Base-by-base conservation (phyloP, 2,797 vertebrate genomes). In the Babyrousa celebensis region DNA sequence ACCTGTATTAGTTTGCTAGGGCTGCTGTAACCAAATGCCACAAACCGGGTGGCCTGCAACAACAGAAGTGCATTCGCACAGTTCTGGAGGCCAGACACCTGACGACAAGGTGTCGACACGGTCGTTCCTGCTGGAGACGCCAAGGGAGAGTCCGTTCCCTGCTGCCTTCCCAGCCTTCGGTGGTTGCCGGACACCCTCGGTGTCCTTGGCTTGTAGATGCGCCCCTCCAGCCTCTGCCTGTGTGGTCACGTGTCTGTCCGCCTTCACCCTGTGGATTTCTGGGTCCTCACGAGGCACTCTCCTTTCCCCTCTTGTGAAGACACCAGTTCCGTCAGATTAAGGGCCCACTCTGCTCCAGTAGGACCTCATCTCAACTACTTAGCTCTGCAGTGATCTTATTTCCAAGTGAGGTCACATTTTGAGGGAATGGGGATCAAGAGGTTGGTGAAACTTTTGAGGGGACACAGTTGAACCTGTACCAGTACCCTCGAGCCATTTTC, bases 351-450 rank as follows among this genome's bases (percentile, higher is more conserved):
- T 32, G 2, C 52, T 72, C 18, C 48, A 32, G 12, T 21, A 29
- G 40, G 8, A 36, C 23, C 25, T 89, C 68, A 16, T 78, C 63
- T 72, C 43, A 21, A n/a, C 67, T 62, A 82, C 23, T 52, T 27
- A 23, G 9, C 29, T 17, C 16, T 9, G 16, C 71, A 62, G 7
- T 18, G 27, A 65, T 10, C 27, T 68, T 36, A 36, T 75, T 96
- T 88, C 83, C 54, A 85, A 93, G 78, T 11, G 58, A 43, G 21
- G 1, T 78, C 82, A 68, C 54, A 23, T 74, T 85, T 58, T 27
- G 36, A 78, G 62, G 36, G 32, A 27, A 3, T 23, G 5, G 25
- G 29, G n/a, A 0, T 52, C 72, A 27, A 48, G 27, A 27, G 27
- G 16, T 43, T 27, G 70, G 6, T 32, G 14, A 52, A 18, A 65